Evolutionary conservation across 2,797 vertebrate species (phyloP).

Genomic region (Acanthurus tractus): DNA sequence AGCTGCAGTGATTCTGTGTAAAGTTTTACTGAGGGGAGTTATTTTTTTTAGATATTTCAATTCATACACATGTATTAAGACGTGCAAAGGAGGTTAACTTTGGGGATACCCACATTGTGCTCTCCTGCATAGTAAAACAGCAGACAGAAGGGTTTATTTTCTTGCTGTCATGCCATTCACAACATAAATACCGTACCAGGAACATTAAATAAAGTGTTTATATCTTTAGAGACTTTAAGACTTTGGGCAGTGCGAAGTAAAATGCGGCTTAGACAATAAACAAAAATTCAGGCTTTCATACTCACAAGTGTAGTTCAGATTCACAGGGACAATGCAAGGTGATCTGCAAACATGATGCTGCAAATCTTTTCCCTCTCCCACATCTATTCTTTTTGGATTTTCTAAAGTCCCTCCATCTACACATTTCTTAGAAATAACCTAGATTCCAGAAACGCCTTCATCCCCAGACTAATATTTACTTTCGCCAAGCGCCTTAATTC

Average conservation of each 20-base stretch:
- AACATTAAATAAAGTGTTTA: constrained; percentile 6
- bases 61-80: constrained; percentile 23
- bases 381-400: constrained; percentile 50
- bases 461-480: constrained; percentile 57
- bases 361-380: constrained; percentile 45
- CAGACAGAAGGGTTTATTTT: constrained; percentile 1
- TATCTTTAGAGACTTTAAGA: not conserved
- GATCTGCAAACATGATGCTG: constrained; percentile 50
- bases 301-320: constrained; percentile 19
- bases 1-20: constrained; percentile 23
- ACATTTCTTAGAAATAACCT: constrained; percentile 45
- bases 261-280: constrained; percentile 20
- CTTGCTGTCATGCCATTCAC: constrained; percentile 4
- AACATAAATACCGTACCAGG: constrained; percentile 1
- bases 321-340: constrained; percentile 46
- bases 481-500: constrained; percentile 42
- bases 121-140: constrained; percentile 21
- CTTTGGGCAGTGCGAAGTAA: constrained; percentile 10
- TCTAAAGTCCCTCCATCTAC: constrained; percentile 41
- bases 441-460: constrained; percentile 42
- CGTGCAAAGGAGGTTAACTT: constrained; percentile 26
- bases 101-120: not conserved
- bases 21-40: constrained; percentile 17
- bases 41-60: not conserved
- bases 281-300: constrained; percentile 9